Evolutionary conservation across 2,113 vertebrate genomes (phyloP).

Genomic region (Aplodontia rufa): DNA sequence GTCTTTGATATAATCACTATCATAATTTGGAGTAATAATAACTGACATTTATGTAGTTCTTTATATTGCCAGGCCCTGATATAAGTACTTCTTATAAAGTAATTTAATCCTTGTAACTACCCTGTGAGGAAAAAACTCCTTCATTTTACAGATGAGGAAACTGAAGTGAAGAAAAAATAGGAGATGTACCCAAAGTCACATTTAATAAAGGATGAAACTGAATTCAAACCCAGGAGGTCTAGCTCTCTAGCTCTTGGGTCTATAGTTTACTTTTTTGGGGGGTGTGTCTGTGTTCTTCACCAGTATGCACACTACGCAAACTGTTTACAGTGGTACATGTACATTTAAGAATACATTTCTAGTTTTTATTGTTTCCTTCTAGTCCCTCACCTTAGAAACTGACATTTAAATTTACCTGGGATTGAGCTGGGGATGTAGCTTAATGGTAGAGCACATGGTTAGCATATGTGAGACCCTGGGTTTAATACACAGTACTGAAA

Average conservation of each 20-base stretch:
- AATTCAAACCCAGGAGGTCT: neutral
- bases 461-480: too few relatives aligned
- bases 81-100: conserved; percentile 25
- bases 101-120: conserved; percentile 17
- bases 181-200: neutral
- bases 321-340: neutral
- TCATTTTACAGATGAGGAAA: neutral
- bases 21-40: neutral
- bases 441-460: too few relatives aligned
- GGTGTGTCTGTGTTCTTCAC: neutral
- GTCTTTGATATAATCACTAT: neutral
- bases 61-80: neutral
- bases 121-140: neutral
- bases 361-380: neutral
- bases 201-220: neutral
- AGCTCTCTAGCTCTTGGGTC: too few relatives aligned
- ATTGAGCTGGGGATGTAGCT: too few relatives aligned
- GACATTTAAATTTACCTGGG: conserved; percentile 25
- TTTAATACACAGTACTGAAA: too few relatives aligned
- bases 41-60: conserved; percentile 3
- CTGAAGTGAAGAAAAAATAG: neutral
- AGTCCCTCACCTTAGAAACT: neutral
- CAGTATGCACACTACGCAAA: neutral
- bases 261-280: too few relatives aligned
- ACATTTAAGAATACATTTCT: neutral